Evolutionary conservation across 2,797 vertebrate species (phyloP), one percentile per base, ranked within the genome.

Genomic region (Fringilla coelebs): DNA sequence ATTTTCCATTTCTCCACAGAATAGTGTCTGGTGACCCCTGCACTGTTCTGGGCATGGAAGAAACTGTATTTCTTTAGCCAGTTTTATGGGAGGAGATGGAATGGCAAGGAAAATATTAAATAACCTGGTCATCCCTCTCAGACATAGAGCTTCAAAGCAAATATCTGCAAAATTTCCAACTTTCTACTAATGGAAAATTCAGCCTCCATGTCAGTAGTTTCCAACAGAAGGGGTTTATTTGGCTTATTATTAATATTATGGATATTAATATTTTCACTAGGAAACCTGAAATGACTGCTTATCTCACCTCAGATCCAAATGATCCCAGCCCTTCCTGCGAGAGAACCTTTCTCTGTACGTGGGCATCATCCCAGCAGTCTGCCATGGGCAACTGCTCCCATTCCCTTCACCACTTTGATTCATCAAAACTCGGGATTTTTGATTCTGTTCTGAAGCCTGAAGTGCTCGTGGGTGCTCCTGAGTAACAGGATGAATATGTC

Each of bases 71-170:
- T 41, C 58, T 90, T 87, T 22, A 85, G n/a, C 62, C 66, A 48
- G 5, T 74, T 65, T 32, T 71, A 66, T 17, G 20, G 43, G 38
- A 89, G 22, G 25, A 85, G 31, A 52, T 28, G 32, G 46, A 68
- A 78, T 60, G 46, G 80, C 85, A 94, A 81, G 1, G 1, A 92
- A 95, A 90, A 80, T 58, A 62, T 54, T 58, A 63, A 86, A 86
- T 72, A 51, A 79, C 38, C 17, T 62, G 29, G 20, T 78, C 54
- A 85, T 74, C 38, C 4, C n/a, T 60, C 32, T 88, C 48, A 58
- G 51, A 73, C n/a, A n/a, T 34, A n/a, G 46, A 91, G 31, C 46
- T 89, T 83, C 70, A 84, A 89, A 91, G 82, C 46, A 93, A 93
- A 4, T 60, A 83, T 17, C 49, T 82, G 38, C 49, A 90, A 90